Evolutionary conservation across 2,113 vertebrate species (phyloP).

Genomic region (Hypanus sabinus): DNA sequence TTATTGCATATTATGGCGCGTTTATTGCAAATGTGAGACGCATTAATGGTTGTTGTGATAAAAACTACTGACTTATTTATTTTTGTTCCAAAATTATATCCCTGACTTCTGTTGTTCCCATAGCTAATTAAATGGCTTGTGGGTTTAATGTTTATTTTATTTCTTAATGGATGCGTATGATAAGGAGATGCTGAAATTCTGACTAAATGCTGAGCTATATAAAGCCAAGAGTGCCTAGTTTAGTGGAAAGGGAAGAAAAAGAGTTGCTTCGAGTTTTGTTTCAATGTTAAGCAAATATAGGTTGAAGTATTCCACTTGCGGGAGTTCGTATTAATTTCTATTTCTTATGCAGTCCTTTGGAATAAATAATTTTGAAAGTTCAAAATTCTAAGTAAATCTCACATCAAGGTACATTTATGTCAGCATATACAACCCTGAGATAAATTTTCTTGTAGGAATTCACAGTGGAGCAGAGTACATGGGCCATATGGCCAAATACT

Average conservation of each 20-base stretch:
- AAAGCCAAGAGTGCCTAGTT: not conserved
- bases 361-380: too few species aligned
- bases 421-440: too few species aligned
- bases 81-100: slow-evolving; percentile 31
- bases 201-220: slow-evolving; percentile 15
- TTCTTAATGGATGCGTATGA: slow-evolving; percentile 21
- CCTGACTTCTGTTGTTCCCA: not conserved
- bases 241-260: not conserved
- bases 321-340: not conserved
- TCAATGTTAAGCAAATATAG: not conserved
- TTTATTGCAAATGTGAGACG: slow-evolving; percentile 18
- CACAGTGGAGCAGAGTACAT: too few species aligned
- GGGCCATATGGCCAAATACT: too few species aligned
- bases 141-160: slow-evolving; percentile 22
- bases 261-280: not conserved
- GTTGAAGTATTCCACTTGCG: not conserved
- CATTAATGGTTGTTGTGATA: slow-evolving; percentile 32
- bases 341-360: too few species aligned
- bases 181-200: slow-evolving; percentile 29
- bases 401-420: too few species aligned
- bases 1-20: not conserved
- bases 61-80: slow-evolving; percentile 23
- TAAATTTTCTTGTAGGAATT: too few species aligned
- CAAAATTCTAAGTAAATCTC: too few species aligned
- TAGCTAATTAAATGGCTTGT: slow-evolving; percentile 22